Percentiles rank a stretch among this genome's conserved stretches.
phyloP scores from a whole-genome alignment of 2,113 vertebrate species.

The Dolichotis patagonum region DNA sequence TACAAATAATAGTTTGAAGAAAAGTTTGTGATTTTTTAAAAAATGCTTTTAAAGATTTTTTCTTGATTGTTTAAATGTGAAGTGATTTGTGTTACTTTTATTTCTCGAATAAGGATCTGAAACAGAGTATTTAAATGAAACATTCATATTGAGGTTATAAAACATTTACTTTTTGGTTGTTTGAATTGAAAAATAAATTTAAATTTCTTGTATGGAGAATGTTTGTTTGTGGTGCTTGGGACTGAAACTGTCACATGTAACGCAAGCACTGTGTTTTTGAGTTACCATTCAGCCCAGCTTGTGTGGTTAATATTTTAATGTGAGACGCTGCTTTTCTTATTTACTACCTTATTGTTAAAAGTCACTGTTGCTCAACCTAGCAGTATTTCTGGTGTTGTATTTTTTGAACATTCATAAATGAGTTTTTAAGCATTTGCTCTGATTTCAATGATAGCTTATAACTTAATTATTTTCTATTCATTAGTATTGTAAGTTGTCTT shows the following conservation, averaged over 20 bases:
- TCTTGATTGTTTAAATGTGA: slow-evolving; percentile 15
- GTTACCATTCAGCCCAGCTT: neutral
- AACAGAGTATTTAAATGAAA: neutral
- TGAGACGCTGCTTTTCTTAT: slow-evolving; percentile 23
- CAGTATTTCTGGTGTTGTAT: slow-evolving; percentile 8
- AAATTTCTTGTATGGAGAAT: slow-evolving; percentile 23
- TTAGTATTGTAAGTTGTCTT: slow-evolving; percentile 52
- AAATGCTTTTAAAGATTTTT: slow-evolving; percentile 41
- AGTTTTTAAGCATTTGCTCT: slow-evolving; percentile 53
- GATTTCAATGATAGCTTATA: slow-evolving; percentile 53
- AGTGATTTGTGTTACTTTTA: neutral
- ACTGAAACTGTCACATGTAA: neutral
- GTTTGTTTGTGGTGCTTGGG: neutral
- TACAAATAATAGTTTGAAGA: neutral
- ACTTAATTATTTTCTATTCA: slow-evolving; percentile 55
- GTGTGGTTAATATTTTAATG: slow-evolving; percentile 5
- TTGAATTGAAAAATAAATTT: slow-evolving; percentile 17
- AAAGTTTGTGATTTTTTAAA: neutral
- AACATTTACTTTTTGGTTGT: slow-evolving; percentile 8
- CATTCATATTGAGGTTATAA: slow-evolving; percentile 16
- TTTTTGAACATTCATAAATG: slow-evolving; percentile 54
- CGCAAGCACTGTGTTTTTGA: neutral
- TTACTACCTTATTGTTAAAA: slow-evolving; percentile 37
- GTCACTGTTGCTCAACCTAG: slow-evolving; percentile 35
- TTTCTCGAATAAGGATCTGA: slow-evolving; percentile 5